These are phyloP conservation scores for Hydrotaea diabolus DNA, from an alignment of 2,888 invertebrate species.

Conservation along the genomic window DNA sequence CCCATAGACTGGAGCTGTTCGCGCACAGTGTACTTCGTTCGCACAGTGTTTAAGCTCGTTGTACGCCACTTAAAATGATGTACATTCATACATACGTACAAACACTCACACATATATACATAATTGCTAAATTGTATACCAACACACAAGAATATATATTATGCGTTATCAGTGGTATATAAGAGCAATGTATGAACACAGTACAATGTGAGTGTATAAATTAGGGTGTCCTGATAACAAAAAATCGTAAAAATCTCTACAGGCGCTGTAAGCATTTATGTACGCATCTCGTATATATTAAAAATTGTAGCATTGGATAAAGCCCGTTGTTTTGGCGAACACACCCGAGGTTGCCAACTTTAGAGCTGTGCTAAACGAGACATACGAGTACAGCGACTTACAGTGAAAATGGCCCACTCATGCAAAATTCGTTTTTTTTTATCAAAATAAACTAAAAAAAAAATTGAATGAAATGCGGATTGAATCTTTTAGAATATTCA, in stretches of 20 bases:
- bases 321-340: no score
- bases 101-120: neutral
- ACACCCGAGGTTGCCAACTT: no score
- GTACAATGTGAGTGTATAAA: neutral
- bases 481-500: no score
- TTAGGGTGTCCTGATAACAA: neutral
- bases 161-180: constrained; percentile 35
- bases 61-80: neutral
- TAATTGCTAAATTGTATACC: constrained; percentile 46
- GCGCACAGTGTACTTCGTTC: neutral
- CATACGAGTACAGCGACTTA: no score
- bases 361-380: no score
- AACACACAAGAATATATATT: neutral
- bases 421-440: no score
- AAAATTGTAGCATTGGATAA: no score
- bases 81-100: constrained; percentile 1
- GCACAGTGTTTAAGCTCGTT: neutral
- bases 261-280: no score
- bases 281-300: no score
- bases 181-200: neutral
- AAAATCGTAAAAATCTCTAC: neutral
- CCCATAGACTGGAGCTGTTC: neutral
- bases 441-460: no score
- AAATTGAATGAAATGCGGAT: no score
- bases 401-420: no score